Evolutionary conservation across 2,113 vertebrate species (phyloP).

Genomic region (Phyllopteryx taeniolatus): DNA sequence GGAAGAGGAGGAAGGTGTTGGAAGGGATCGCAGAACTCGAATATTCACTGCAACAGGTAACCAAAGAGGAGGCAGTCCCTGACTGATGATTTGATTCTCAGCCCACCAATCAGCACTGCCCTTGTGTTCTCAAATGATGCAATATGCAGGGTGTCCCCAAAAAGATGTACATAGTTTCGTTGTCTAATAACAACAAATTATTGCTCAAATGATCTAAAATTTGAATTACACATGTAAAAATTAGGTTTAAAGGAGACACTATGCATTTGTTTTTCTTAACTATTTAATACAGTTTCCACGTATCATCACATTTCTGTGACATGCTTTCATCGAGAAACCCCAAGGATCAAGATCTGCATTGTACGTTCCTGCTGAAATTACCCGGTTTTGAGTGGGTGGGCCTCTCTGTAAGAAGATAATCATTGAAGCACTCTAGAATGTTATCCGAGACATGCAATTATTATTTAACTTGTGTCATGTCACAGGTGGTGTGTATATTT

Average conservation of each 20-base stretch:
- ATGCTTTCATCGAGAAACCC: too few species aligned
- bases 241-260: too few species aligned
- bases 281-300: too few species aligned
- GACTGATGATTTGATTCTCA: not conserved
- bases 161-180: not conserved
- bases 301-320: too few species aligned
- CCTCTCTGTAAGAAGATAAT: not conserved
- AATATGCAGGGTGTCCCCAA: not conserved
- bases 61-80: slow-evolving; percentile 9
- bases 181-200: not conserved
- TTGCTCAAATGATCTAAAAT: too few species aligned
- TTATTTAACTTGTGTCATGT: too few species aligned
- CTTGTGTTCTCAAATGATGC: not conserved
- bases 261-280: too few species aligned
- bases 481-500: too few species aligned
- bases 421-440: too few species aligned
- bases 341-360: too few species aligned
- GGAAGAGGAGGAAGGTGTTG: slow-evolving; percentile 58
- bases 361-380: not conserved
- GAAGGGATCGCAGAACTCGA: slow-evolving; percentile 71
- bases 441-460: too few species aligned
- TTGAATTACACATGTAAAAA: too few species aligned
- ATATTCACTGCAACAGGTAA: slow-evolving; percentile 72
- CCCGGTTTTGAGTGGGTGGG: not conserved
- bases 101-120: not conserved